Evolutionary conservation across 2,888 invertebrate genomes (phyloP), one percentile per base, ranked within the genome.

Genomic region (Luperina nickerlii): DNA sequence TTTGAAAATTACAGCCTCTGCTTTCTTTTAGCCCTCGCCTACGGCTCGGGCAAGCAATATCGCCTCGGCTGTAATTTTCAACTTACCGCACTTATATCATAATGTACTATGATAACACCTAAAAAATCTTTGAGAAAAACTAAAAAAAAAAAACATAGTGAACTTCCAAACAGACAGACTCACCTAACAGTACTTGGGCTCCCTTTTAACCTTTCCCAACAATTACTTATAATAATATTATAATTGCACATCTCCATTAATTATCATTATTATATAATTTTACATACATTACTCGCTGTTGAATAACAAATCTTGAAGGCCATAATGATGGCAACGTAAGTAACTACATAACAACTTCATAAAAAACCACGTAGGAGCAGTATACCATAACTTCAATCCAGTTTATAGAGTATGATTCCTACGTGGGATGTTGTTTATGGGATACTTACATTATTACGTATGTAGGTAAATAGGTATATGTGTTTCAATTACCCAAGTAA

Each of bases 321-420:
- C 71, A 70, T 42, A 27, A 6, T 48, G 27, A 80, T 80, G 67
- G 74, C 32, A 75, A 69, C 27, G 6, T 42, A 51, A 18, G 6
- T 42, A 51, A 18, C 57, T 38, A 62, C 7, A 42, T 54, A 67
- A 20, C 20, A 48, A 9, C 7, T 38, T 13, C 18, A 66, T 66
- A 76, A 82, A 74, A 83, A 78, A 20, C 42, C 20, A 72, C 62
- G 76, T 84, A 72, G 83, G 74, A 38, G 69, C 67, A 24, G 62
- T 48, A 24, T 32, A 54, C 54, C 70, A 83, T 79, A 70, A 42
- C 15, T 18, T n/a, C 32, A 18, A 63, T 57, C 62, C 20, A 62
- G 68, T 66, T 79, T 57, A 51, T 66, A 13, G 54, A 60, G 69
- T 63, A 38, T 13, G 24, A 65, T 27, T 62, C 24, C 8, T 38